Evolutionary conservation across 2,113 vertebrate genomes (phyloP).

Genomic region (Taxidea taxus): DNA sequence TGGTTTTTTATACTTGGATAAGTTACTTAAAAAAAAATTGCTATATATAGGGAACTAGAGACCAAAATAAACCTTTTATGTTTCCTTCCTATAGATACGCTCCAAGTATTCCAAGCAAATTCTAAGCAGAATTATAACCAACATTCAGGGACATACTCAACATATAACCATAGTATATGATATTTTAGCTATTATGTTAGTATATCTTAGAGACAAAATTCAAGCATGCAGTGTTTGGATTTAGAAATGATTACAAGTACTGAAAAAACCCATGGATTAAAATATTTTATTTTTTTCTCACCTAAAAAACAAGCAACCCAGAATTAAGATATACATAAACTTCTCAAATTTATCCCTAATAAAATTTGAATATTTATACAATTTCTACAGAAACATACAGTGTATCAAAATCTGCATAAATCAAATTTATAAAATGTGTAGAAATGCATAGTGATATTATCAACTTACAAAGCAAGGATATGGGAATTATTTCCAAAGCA

Average conservation of each 20-base stretch:
- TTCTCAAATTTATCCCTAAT: slow-evolving; percentile 84
- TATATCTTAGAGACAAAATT: slow-evolving; percentile 36
- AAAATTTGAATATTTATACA: slow-evolving; percentile 88
- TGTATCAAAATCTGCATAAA: slow-evolving; percentile 92
- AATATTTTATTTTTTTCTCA: slow-evolving; percentile 86
- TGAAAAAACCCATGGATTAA: slow-evolving; percentile 78
- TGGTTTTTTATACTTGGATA: not conserved
- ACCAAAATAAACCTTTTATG: slow-evolving; percentile 9
- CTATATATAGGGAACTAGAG: not conserved
- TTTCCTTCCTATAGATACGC: not conserved
- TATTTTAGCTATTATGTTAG: slow-evolving; percentile 21
- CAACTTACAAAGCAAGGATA: slow-evolving; percentile 86
- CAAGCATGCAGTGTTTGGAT: slow-evolving; percentile 5
- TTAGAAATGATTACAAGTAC: slow-evolving; percentile 56
- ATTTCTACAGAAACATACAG: slow-evolving; percentile 92
- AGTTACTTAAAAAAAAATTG: not conserved
- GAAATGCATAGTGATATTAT: slow-evolving; percentile 90
- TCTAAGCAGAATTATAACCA: slow-evolving; percentile 31
- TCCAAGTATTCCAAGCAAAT: not conserved
- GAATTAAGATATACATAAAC: slow-evolving; percentile 84
- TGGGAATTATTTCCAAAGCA: slow-evolving; percentile 83
- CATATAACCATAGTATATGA: slow-evolving; percentile 14
- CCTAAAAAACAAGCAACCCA: slow-evolving; percentile 89
- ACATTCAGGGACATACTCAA: not conserved
- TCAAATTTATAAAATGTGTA: slow-evolving; percentile 90